phyloP scores from a whole-genome alignment of 2,113 vertebrate genomes.

The Sarotherodon lohbergeri region DNA sequence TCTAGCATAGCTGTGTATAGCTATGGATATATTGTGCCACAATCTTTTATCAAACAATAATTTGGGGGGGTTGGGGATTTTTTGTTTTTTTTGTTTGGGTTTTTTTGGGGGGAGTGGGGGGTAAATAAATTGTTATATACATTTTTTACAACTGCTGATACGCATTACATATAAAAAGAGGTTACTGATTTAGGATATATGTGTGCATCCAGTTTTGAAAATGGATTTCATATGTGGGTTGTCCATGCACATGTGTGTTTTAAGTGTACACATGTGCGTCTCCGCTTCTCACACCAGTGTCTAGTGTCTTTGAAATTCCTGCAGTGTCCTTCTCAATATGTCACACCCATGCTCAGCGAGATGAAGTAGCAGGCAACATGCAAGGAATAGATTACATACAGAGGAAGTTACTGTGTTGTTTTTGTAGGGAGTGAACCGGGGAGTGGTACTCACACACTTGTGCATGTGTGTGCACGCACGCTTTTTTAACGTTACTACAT shows the following conservation, averaged over 20 bases:
- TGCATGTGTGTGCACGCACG: neutral
- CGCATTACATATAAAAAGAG: neutral
- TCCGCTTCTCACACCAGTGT: neutral
- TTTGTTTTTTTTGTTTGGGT: neutral
- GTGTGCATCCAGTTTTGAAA: neutral
- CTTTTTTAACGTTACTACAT: neutral
- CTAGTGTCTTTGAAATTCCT: neutral
- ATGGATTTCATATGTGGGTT: neutral
- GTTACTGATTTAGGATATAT: neutral
- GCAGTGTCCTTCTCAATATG: neutral
- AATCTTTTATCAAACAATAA: neutral
- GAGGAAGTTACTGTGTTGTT: constrained; percentile 39
- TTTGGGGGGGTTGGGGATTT: neutral
- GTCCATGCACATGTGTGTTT: neutral
- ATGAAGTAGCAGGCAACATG: constrained; percentile 35
- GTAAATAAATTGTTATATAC: neutral
- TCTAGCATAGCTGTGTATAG: neutral
- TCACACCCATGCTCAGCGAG: constrained; percentile 21
- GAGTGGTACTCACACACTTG: constrained; percentile 37
- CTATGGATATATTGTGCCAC: neutral
- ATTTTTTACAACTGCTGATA: neutral
- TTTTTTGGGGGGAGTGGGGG: neutral
- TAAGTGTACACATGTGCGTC: neutral
- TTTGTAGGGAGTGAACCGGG: constrained; percentile 41
- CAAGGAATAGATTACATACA: constrained; percentile 27